Evolutionary conservation across 1,140 invertebrate genomes (phyloP), one percentile per base, ranked within the genome.

Genomic region (Asobara japonica): DNA sequence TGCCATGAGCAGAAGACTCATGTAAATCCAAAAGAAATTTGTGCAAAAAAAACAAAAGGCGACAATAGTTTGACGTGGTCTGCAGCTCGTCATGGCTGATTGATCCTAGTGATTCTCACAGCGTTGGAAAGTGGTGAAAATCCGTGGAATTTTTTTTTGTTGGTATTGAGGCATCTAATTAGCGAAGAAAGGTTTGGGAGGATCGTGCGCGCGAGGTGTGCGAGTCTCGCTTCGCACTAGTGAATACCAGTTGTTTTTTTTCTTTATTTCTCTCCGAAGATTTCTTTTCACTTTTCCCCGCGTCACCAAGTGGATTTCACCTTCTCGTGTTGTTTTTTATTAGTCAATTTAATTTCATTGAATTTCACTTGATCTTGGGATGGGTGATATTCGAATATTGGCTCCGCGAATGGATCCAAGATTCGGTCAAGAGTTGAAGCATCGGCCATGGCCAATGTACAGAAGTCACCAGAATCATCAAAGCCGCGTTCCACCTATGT

Each of bases 391-490:
- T 18, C 76, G 86, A 71, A 82, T 88, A 8, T 30, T 86, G 69
- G 86, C 85, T 82, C 84, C 84, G 0, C 77, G 86, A 27, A 84
- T 85, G 80, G 85, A 86, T 78, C 84, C 84, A 3, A 75, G 84
- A 11, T 85, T 85, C 41, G 82, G 69, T 0, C 72, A 62, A 1
- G 83, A 86, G 7, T 27, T 78, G 8, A 86, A 87, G 13, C 83
- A 84, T 22, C 71, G 89, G 78, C 89, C 90, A 3, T 92, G 91
- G 90, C 90, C 91, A 0, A 88, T 91, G 79, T 89, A 91, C 77
- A 84, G 90, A 1, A 90, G 89, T 74, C 82, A 84, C 87, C 88
- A 11, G 84, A 85, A n/a, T n/a, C n/a, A n/a, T n/a, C n/a, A n/a
- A 3, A 78, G 80, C 7, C 77, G 85, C 27, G 80, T 80, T 0